Evolutionary conservation across 2,113 vertebrate genomes (phyloP), one percentile per base, ranked within the genome.

Genomic region (Polypterus bichir): DNA sequence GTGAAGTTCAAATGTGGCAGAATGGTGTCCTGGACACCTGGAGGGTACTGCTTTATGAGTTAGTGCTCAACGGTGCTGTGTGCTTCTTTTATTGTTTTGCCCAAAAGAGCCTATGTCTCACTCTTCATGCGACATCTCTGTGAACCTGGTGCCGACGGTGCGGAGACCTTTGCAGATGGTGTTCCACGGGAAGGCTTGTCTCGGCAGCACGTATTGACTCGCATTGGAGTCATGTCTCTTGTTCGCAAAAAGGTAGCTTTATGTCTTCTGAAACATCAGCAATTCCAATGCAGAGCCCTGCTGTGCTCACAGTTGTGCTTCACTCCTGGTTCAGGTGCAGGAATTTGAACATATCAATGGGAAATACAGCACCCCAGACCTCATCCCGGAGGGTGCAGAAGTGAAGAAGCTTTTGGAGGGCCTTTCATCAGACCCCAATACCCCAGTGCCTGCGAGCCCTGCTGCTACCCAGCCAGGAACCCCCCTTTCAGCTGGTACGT

Each of bases 301-400:
- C 51, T 65, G 47, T 46, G 45, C 47, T 8, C 48, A 59, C 6
- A 2, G 60, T 48, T 59, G 57, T 44, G 53, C 3, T 9, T 5
- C 9, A 47, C 46, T 9, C 0, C 62, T 5, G 4, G 27, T 59
- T 8, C 64, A 97, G 96, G 96, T 98, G 5, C 96, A 98, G 72
- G 96, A 98, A 71, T 98, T 98, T 1, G 94, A 98, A 68, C 92
- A 94, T 0, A 90, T 98, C n/a, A 98, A 98, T 0, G 96, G 96
- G 5, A 95, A 93, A 74, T 87, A 91, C 77, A 98, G 96, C 71
- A 96, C 91, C 48, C 93, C 94, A 0, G 96, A 96, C 63, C 64
- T 95, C 71, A 81, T 94, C 66, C 89, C 91, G 0, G 88, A 90
- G n/a, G 89, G 89, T 0, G 71, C 86, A 0, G 93, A 95, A 68